These are phyloP conservation scores for Petrocephalus sullivani DNA, from an alignment of 2,797 vertebrate genomes.

Conservation along the genomic window DNA sequence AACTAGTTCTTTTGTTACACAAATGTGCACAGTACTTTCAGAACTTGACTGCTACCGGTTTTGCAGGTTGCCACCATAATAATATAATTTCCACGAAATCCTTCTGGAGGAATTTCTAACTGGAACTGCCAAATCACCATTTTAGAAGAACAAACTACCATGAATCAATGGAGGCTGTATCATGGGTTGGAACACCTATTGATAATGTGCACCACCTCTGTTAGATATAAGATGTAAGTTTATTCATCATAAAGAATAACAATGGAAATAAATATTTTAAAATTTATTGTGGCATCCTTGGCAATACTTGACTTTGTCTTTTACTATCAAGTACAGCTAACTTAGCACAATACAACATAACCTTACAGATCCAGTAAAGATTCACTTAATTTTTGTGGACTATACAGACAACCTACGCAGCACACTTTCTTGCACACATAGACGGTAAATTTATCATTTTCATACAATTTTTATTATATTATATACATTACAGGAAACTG, in stretches of 20 bases:
- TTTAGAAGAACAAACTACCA: neutral
- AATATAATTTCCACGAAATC: neutral
- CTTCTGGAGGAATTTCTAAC: neutral
- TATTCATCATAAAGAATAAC: neutral
- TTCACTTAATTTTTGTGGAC: too few species aligned
- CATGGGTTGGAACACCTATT: neutral
- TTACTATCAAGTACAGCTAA: too few species aligned
- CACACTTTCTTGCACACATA: too few species aligned
- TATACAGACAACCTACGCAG: too few species aligned
- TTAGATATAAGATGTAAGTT: neutral
- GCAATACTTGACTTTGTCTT: too few species aligned
- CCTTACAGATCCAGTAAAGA: too few species aligned
- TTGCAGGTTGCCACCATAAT: neutral
- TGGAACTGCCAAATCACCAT: neutral
- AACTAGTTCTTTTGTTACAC: neutral
- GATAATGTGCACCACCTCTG: neutral
- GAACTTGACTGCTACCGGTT: neutral
- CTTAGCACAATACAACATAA: too few species aligned
- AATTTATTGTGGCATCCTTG: too few species aligned
- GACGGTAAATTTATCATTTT: too few species aligned
- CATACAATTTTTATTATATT: too few species aligned
- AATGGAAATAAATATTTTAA: neutral
- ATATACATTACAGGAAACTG: too few species aligned
- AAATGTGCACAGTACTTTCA: neutral
- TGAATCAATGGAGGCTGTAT: neutral